Base-by-base conservation (phyloP, 2,888 invertebrate species). In the Drosophila siamana region DNA sequence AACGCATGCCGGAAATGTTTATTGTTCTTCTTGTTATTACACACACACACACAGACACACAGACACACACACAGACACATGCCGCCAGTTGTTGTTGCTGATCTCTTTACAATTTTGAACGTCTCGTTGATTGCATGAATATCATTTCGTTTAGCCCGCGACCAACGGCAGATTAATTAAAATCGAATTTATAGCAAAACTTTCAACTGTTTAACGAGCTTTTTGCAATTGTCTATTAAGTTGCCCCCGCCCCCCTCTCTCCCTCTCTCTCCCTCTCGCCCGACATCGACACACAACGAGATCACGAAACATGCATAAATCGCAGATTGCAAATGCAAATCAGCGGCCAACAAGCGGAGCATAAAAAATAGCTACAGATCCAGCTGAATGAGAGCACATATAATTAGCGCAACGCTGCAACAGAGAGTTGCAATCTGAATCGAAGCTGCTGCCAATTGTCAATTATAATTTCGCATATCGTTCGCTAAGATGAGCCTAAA, bases 1-100 rank as follows among this genome's bases (percentile, higher is more conserved):
- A 64, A 74, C 71, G 72, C 71, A 64, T 74, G 81, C 76, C 88
- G 87, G 85, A 82, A 78, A 78, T 78, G 85, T 76, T 76, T 74
- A 66, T 68, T 77, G 66, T 74, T 67, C 48, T 61, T 52, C 36
- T 63, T 75, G 38, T 41, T 38, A n/a, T n/a, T n/a, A n/a, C n/a
- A n/a, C n/a, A n/a, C n/a, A n/a, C n/a, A n/a, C n/a, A n/a, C n/a
- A n/a, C n/a, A n/a, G n/a, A n/a, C n/a, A n/a, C n/a, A n/a, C n/a
- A n/a, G n/a, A n/a, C n/a, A n/a, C n/a, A n/a, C n/a, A n/a, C n/a
- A n/a, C n/a, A n/a, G n/a, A n/a, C n/a, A n/a, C n/a, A n/a, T n/a
- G n/a, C n/a, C n/a, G n/a, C n/a, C n/a, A n/a, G 41, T 26, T 52
- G 63, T n/a, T 48, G 30, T 24, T n/a, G n/a, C 15, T 41, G 60